Conservation (phyloP, 2,797 vertebrate species). For the Gallinago stenura region DNA sequence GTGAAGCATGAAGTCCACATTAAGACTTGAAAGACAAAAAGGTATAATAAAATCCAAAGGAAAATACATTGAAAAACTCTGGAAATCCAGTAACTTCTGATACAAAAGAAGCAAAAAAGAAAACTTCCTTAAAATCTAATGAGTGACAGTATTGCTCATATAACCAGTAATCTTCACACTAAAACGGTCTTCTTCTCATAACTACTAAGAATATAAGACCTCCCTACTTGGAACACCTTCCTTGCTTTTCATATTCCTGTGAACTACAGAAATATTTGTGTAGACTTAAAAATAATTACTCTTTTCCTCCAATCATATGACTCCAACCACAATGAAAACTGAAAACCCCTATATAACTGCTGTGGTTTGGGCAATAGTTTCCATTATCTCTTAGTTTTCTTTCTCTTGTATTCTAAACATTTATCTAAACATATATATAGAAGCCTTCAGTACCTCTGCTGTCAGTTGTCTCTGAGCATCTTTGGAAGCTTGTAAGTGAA, state of each 20-base stretch:
- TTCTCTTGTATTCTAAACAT: background rate
- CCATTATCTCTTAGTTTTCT: background rate
- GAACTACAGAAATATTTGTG: background rate
- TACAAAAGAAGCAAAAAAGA: background rate
- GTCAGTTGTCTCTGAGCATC: slow-evolving; percentile 96
- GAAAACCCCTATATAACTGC: background rate
- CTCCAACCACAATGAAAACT: background rate
- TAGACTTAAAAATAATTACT: background rate
- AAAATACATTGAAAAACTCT: background rate
- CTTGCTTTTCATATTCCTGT: background rate
- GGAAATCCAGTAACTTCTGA: background rate
- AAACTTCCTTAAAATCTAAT: background rate
- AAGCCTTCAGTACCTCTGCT: slow-evolving; percentile 86
- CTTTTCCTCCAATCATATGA: background rate
- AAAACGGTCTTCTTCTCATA: background rate
- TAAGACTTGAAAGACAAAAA: background rate
- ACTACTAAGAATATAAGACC: background rate
- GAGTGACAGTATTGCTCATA: background rate
- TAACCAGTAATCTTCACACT: background rate
- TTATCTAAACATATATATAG: background rate
- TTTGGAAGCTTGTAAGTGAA: slow-evolving; percentile 96
- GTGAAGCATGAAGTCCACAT: background rate
- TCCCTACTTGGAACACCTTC: background rate
- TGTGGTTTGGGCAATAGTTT: background rate
- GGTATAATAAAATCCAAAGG: background rate